Evolutionary conservation across 2,888 invertebrate species (phyloP), one percentile per base, ranked within the genome.

Genomic region (Ametastegia equiseti): DNA sequence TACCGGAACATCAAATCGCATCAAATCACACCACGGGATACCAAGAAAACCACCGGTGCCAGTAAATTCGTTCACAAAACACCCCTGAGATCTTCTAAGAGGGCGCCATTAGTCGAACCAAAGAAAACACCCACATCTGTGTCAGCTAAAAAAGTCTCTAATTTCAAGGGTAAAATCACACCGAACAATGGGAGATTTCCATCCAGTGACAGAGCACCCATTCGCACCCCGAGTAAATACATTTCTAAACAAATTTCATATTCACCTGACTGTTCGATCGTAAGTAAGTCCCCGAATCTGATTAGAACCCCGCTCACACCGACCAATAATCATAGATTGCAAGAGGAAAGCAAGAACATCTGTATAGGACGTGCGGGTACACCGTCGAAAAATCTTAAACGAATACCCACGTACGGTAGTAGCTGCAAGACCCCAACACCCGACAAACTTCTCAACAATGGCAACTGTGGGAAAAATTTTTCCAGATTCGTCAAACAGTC

Each of bases 271-370:
- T 85, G 83, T n/a, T 87, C 88, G 33, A 89, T 90, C 30, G 80
- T 90, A 60, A 90, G 89, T 42, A 89, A 86, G 78, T 90, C 90
- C 0, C 90, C 90, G 23, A 90, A 90, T 86, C 87, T 87, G 9
- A 77, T 79, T 39, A 50, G 84, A 63, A 45, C 67, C 9, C 47
- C 60, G 60, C 63, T 6, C 36, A 47, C 15, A 15, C 33, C 65
- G 13, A 27, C 39, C 1, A 67, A 39, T 47, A 45, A 71, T 45
- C 9, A n/a, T 6, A 71, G 15, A 45, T 7, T 47, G n/a, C 15
- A 42, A n/a, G 67, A 23, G 33, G 73, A 50, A 36, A 27, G n/a
- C 13, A 71, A 27, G 23, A 71, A 71, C 2, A 71, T 71, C 9
- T n/a, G 39, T 0, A 15, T 39, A n/a, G 65, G 19, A 39, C n/a